Evolutionary conservation across 2,888 invertebrate genomes (phyloP).

Genomic region (Megalurothrips usitatus): DNA sequence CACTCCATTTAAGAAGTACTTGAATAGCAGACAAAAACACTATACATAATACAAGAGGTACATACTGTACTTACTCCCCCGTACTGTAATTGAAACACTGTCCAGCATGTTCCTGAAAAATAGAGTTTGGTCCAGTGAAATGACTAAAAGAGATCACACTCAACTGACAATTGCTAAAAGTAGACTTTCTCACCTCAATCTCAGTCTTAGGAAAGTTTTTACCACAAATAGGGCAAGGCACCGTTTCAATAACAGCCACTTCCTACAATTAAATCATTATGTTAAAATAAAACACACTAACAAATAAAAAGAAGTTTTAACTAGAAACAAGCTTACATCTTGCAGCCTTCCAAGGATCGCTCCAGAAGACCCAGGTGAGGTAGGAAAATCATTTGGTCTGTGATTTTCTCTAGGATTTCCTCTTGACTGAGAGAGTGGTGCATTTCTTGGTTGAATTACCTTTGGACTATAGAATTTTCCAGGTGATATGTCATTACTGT

Average conservation of each 20-base stretch:
- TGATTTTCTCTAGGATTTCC: not conserved
- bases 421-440: not conserved
- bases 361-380: not conserved
- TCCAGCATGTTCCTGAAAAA: not conserved
- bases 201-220: not conserved
- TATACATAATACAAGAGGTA: not conserved
- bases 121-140: not conserved
- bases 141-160: not conserved
- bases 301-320: not conserved
- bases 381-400: not conserved
- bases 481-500: not conserved
- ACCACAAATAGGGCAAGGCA: not conserved
- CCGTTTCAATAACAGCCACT: not conserved
- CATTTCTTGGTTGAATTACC: not conserved
- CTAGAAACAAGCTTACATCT: not conserved
- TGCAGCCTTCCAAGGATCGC: not conserved
- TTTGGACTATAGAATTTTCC: not conserved
- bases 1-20: not conserved
- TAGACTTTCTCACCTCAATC: not conserved
- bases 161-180: not conserved
- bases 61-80: conserved; percentile 24
- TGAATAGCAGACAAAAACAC: not conserved
- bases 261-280: not conserved
- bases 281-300: not conserved
- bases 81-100: not conserved